These are phyloP conservation scores for Ylistrum balloti DNA, from an alignment of 1,140 invertebrate species.

Conservation along the genomic window DNA sequence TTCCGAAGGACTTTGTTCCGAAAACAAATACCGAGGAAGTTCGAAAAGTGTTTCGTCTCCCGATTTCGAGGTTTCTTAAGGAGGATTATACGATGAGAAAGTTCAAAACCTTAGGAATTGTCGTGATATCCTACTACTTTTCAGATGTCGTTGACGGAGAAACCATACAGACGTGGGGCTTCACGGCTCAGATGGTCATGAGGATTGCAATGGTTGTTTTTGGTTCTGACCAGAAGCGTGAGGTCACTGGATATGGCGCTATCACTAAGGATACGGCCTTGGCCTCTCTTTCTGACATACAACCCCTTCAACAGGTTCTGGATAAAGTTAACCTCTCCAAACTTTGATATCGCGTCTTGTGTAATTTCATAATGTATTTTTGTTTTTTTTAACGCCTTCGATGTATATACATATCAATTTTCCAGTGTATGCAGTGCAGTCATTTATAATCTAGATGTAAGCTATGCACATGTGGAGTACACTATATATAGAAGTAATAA, in stretches of 20 bases:
- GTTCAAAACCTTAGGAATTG: background rate
- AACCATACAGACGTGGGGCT: slow-evolving; percentile 60
- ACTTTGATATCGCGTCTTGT: background rate
- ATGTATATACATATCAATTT: no score
- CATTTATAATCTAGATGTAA: no score
- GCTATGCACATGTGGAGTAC: no score
- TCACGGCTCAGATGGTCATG: slow-evolving; percentile 58
- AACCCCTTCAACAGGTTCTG: background rate
- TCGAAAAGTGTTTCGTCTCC: slow-evolving; percentile 62
- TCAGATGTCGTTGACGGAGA: slow-evolving; percentile 52
- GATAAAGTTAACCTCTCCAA: background rate
- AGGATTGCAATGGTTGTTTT: slow-evolving; percentile 53
- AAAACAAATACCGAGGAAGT: slow-evolving; percentile 66
- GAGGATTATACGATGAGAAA: slow-evolving; percentile 44
- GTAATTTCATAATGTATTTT: no score
- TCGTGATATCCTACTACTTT: slow-evolving; percentile 44
- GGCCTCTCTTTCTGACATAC: background rate
- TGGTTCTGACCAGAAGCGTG: slow-evolving; percentile 44
- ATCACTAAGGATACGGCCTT: background rate
- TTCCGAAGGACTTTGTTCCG: slow-evolving; percentile 66
- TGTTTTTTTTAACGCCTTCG: no score
- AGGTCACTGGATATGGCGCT: background rate
- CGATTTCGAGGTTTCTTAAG: slow-evolving; percentile 64
- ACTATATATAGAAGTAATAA: no score
- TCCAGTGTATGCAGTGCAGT: no score